Conservation (phyloP, 2,113 vertebrate genomes). For the Solea solea region DNA sequence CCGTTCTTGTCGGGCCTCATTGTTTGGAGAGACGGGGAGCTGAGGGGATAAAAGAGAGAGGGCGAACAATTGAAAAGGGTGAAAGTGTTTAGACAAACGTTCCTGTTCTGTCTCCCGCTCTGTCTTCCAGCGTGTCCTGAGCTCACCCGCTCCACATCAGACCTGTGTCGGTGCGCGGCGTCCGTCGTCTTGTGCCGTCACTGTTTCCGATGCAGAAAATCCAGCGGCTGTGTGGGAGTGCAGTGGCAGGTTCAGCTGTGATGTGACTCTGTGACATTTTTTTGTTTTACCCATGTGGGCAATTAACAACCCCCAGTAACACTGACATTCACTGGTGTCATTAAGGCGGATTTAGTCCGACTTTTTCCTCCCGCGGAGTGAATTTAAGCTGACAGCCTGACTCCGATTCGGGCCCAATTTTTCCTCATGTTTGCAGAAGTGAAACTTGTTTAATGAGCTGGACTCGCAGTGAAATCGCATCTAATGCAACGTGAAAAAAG, state of each 20-base stretch:
- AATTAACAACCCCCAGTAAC: slow-evolving; percentile 48
- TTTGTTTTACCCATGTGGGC: slow-evolving; percentile 42
- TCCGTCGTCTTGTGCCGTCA: neutral
- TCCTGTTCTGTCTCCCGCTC: neutral
- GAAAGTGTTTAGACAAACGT: slow-evolving; percentile 55
- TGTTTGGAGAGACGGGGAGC: slow-evolving; percentile 53
- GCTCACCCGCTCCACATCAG: too few species aligned
- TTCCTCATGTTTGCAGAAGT: too few species aligned
- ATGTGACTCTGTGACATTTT: slow-evolving; percentile 59
- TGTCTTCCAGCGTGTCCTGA: slow-evolving; percentile 5
- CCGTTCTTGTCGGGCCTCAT: slow-evolving; percentile 53
- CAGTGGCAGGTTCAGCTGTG: slow-evolving; percentile 21
- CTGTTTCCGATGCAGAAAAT: slow-evolving; percentile 13
- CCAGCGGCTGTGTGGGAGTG: slow-evolving; percentile 35
- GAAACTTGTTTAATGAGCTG: neutral
- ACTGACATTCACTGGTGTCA: slow-evolving; percentile 42
- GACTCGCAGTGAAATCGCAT: neutral
- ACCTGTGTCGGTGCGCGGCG: neutral
- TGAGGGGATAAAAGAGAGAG: neutral
- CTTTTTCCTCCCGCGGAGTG: neutral
- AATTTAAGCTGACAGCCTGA: neutral
- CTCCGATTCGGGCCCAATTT: neutral
- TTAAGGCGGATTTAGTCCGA: neutral
- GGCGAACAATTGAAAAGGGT: slow-evolving; percentile 34
- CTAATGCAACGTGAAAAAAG: too few species aligned